phyloP scores from a whole-genome alignment of 2,888 invertebrate genomes.

The Diaphora mendica region DNA sequence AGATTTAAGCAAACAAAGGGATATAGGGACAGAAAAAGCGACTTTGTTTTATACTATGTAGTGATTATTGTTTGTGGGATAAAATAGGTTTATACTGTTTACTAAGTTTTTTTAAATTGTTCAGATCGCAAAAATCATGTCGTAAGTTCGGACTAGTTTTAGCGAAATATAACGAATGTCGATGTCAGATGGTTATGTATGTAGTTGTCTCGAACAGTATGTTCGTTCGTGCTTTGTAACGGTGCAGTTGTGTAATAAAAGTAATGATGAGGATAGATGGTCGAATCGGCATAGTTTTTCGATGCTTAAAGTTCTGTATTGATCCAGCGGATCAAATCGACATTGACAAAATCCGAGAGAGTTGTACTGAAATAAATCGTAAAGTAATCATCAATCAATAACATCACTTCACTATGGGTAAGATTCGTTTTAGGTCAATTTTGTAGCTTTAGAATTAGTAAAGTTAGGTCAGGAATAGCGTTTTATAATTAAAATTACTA shows the following conservation, averaged over 20 bases:
- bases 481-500: too few species aligned
- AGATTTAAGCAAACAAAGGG: too few species aligned
- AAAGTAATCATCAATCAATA: background rate
- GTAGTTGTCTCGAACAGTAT: background rate
- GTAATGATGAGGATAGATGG: background rate
- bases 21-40: too few species aligned
- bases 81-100: too few species aligned
- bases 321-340: background rate
- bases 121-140: too few species aligned
- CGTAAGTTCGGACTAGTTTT: too few species aligned
- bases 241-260: background rate
- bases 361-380: background rate
- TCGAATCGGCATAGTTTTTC: background rate
- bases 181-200: background rate
- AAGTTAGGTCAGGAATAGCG: too few species aligned
- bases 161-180: background rate
- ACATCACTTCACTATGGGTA: background rate
- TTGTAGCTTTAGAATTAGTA: too few species aligned
- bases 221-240: background rate
- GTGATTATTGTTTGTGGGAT: too few species aligned
- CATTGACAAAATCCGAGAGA: background rate
- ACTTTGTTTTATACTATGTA: too few species aligned
- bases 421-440: background rate
- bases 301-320: background rate
- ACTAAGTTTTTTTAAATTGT: too few species aligned